Conservation (phyloP, 2,113 vertebrate genomes). For the Chitala chitala region DNA sequence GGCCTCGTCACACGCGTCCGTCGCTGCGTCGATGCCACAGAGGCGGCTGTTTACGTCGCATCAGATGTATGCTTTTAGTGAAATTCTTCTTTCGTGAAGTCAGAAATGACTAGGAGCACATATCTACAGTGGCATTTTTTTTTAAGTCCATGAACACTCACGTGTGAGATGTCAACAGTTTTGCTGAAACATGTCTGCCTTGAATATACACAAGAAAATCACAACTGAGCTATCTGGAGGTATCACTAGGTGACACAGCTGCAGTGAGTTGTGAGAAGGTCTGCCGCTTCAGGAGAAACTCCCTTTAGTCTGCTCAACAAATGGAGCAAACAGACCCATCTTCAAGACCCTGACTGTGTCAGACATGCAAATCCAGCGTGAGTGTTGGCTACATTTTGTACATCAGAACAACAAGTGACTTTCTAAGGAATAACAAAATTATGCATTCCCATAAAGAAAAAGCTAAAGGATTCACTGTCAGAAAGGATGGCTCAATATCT, state of each 20-base stretch:
- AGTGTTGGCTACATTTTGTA: neutral
- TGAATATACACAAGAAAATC: conserved; percentile 4
- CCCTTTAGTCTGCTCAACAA: neutral
- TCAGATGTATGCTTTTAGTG: no score
- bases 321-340: neutral
- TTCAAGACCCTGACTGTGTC: neutral
- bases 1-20: no score
- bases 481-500: no score
- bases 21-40: no score
- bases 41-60: no score
- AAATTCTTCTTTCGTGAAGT: neutral
- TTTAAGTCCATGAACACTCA: no score
- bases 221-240: neutral
- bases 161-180: neutral
- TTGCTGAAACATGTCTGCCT: neutral
- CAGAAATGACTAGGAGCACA: no score
- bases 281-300: neutral
- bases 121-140: neutral
- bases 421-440: neutral
- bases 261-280: neutral
- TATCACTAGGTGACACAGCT: no score
- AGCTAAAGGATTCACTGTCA: neutral
- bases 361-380: neutral
- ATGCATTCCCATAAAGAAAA: neutral
- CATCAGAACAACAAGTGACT: no score